Conservation (phyloP, 2,797 vertebrate genomes). For the Sardinella longiceps region DNA sequence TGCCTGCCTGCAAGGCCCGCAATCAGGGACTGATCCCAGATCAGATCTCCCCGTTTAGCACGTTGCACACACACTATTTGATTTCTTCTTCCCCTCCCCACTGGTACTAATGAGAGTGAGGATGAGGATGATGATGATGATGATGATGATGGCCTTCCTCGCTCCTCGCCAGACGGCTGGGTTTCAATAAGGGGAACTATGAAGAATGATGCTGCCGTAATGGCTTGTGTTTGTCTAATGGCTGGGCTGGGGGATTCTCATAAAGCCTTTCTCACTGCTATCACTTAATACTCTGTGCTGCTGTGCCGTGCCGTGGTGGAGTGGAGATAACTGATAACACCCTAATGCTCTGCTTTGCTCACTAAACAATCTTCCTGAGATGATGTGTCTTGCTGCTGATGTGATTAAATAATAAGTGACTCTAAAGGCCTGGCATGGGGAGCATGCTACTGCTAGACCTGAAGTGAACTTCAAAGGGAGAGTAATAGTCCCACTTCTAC, state of each 20-base stretch:
- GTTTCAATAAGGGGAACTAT: neutral
- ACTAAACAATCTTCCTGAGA: slow-evolving; percentile 31
- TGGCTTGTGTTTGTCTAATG: neutral
- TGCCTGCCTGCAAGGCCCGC: slow-evolving; percentile 61
- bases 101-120: neutral
- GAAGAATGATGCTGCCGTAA: neutral
- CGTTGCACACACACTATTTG: neutral
- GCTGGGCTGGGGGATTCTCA: neutral
- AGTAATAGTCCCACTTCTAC: neutral
- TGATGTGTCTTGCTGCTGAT: slow-evolving; percentile 7
- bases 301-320: too few relatives aligned
- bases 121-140: too few relatives aligned
- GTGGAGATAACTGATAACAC: neutral
- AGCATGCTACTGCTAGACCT: neutral
- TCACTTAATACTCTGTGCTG: neutral
- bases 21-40: neutral
- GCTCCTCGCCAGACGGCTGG: neutral
- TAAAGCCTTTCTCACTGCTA: neutral
- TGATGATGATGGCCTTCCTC: neutral
- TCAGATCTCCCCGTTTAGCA: neutral
- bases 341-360: slow-evolving; percentile 43
- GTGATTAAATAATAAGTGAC: neutral
- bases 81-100: slow-evolving; percentile 16
- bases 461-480: neutral
- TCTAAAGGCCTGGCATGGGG: neutral